Evolutionary conservation across 64 coral and sea anemone genomes (phyloP).

Genomic region (Cladopsammia gracilis): DNA sequence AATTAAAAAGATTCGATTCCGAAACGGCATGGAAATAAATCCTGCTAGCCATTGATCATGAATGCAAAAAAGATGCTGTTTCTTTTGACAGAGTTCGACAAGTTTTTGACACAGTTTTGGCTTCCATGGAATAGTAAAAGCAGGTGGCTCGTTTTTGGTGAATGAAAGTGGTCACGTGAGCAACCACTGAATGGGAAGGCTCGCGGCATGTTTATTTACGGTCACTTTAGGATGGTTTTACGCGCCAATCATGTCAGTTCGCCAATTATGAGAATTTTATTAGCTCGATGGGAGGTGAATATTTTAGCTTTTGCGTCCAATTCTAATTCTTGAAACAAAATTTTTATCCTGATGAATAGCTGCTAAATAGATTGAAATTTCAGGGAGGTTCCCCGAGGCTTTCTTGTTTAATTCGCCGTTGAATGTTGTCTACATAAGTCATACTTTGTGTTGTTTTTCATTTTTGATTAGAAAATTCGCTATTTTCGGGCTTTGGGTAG

Average conservation of each 20-base stretch:
- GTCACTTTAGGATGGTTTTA: not conserved
- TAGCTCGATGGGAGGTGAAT: constrained; percentile 23
- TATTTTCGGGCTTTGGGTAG: no score
- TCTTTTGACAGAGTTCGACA: constrained; percentile 16
- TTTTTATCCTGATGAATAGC: not conserved
- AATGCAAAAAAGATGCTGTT: not conserved
- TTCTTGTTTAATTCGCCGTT: not conserved
- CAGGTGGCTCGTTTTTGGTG: constrained; percentile 39
- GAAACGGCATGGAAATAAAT: not conserved
- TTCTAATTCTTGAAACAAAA: not conserved
- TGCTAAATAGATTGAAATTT: constrained; percentile 9
- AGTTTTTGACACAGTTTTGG: constrained; percentile 47
- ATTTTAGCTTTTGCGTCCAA: not conserved
- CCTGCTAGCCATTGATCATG: not conserved
- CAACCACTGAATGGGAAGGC: constrained; percentile 35
- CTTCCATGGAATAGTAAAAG: not conserved
- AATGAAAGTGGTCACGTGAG: constrained; percentile 47
- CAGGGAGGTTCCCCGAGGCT: not conserved
- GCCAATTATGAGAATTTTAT: constrained; percentile 54
- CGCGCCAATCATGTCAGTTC: constrained; percentile 12
- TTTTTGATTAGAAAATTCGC: not conserved
- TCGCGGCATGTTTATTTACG: constrained; percentile 45
- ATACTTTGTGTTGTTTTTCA: not conserved
- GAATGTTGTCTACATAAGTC: not conserved
- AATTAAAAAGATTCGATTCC: not conserved